Evolutionary conservation across 2,113 vertebrate genomes (phyloP).

Genomic region (Tinamus guttatus): DNA sequence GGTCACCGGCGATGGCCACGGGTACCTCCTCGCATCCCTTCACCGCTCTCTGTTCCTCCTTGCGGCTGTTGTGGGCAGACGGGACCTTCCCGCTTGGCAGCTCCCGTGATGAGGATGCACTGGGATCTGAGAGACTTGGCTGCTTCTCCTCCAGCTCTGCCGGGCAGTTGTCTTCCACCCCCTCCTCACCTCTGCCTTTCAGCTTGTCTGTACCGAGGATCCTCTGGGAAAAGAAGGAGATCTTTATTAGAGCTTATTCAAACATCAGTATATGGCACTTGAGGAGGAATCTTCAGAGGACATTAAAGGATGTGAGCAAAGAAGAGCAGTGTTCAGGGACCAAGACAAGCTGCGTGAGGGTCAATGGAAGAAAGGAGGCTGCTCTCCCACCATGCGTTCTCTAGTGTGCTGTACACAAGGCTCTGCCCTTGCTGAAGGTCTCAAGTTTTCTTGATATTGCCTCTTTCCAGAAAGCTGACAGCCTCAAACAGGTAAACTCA

Average conservation of each 20-base stretch:
- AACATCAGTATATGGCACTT: neutral
- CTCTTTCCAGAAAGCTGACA: neutral
- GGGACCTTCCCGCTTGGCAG: neutral
- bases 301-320: neutral
- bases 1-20: neutral
- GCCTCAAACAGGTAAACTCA: constrained; percentile 35
- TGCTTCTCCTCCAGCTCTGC: constrained; percentile 49
- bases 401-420: neutral
- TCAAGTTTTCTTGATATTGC: neutral
- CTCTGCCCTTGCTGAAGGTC: neutral
- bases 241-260: neutral
- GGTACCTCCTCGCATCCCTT: neutral
- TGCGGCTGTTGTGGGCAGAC: constrained; percentile 20
- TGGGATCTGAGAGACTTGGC: neutral
- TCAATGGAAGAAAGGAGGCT: neutral
- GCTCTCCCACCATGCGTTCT: neutral
- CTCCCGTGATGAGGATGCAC: neutral
- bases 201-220: neutral
- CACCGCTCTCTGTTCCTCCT: neutral
- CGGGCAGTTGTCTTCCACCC: constrained; percentile 26
- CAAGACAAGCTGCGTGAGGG: neutral
- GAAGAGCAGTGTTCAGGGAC: neutral
- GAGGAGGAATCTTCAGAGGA: neutral
- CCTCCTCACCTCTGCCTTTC: constrained; percentile 41
- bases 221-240: constrained; percentile 13